Base-by-base conservation (phyloP, 2,888 invertebrate species). In the Aphodius granarius region DNA sequence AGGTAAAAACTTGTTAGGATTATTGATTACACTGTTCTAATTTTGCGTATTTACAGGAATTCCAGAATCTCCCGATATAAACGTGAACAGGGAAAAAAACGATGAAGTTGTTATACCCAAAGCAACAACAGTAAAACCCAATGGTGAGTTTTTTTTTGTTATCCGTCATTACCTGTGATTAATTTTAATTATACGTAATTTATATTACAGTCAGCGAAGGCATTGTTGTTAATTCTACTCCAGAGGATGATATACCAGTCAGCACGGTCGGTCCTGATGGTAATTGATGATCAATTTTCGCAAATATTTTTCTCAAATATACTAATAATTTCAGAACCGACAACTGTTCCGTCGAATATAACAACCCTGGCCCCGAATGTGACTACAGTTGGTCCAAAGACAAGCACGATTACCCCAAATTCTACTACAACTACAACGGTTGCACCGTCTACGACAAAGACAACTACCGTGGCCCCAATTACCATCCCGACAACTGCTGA, bases 401-500 rank as follows among this genome's bases (percentile, higher is more conserved):
- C 22, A 15, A 74, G 22, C 6, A 65, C 81, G 5, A 63, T 63
- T 15, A 64, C 74, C 16, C 2, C 71, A 15, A 19, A 15, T n/a
- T 68, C 65, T 5, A 18, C 21, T 76, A 75, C 78, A 23, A 22
- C 80, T 15, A 76, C 79, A n/a, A 72, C 80, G 22, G 65, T 75
- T 66, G 78, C 81, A 3, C 74, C 79, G 9, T 63, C 81, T 18
- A 76, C 81, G 16, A 74, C 77, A n/a, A 62, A 72, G n/a, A 73
- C 78, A 5, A 80, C 79, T 9, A 71, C 83, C 23, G 83, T 86
- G n/a, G 75, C 77, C 22, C 81, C 85, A 75, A 71, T 81, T 13
- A 83, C 87, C 1, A 84, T 86, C 2, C 65, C 81, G 5, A 23
- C 74, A 17, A 77, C 77, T 13, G 78, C 80, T n/a, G 64, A 78